Conservation (phyloP, 2,113 vertebrate genomes). For the Bucco capensis region DNA sequence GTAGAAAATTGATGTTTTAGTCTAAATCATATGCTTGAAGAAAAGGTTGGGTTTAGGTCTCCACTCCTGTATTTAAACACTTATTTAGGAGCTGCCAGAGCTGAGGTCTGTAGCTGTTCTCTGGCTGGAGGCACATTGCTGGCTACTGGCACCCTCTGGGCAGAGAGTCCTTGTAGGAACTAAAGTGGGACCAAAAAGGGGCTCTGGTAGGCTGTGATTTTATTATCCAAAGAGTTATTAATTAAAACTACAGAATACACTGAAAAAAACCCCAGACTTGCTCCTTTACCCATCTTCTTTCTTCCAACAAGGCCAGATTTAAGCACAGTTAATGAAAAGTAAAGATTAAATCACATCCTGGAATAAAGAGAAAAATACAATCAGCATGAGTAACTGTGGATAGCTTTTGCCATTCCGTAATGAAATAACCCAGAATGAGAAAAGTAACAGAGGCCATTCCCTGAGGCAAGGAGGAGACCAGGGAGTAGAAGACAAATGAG, state of each 20-base stretch:
- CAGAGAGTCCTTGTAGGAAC: not conserved
- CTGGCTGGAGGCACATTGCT: not conserved
- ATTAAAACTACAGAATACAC: not conserved
- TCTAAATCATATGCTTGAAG: not conserved
- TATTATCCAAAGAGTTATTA: not conserved
- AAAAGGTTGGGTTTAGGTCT: not conserved
- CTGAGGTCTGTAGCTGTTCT: not conserved
- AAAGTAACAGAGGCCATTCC: not conserved
- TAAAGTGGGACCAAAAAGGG: not conserved
- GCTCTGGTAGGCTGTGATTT: not conserved
- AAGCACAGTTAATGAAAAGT: not conserved
- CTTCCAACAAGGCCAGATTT: not conserved
- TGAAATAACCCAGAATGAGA: not conserved
- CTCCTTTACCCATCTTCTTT: not conserved
- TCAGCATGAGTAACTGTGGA: not conserved
- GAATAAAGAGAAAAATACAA: not conserved
- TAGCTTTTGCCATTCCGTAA: not conserved
- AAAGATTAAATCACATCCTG: not conserved
- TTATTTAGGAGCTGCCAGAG: not conserved
- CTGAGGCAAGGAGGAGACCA: not conserved
- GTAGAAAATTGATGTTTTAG: not conserved
- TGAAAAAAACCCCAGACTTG: not conserved
- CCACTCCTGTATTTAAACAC: not conserved
- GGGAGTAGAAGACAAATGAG: not conserved
- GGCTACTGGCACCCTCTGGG: not conserved